phyloP scores from a whole-genome alignment of 2,888 invertebrate species.

The Chrysolina oricalcia region DNA sequence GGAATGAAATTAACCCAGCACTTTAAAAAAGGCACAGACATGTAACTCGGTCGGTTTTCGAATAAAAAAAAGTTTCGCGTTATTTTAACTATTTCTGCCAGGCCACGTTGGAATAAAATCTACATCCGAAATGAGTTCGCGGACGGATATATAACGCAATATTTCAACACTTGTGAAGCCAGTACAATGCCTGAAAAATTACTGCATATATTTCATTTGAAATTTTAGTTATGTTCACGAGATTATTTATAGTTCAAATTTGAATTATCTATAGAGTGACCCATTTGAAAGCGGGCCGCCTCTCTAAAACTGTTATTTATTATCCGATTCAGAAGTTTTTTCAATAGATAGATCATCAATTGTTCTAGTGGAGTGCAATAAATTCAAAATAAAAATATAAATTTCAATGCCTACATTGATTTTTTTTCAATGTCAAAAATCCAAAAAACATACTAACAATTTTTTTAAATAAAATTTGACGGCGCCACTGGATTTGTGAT shows the following conservation, averaged over 20 bases:
- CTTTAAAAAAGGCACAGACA: background rate
- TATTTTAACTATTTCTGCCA: conserved; percentile 8
- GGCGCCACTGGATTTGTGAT: too few species aligned
- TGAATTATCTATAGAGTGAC: too few species aligned
- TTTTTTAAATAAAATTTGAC: too few species aligned
- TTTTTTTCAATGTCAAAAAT: too few species aligned
- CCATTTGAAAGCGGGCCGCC: too few species aligned
- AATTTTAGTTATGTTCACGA: conserved; percentile 17
- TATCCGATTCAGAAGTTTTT: too few species aligned
- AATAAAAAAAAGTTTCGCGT: conserved; percentile 8
- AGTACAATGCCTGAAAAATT: conserved; percentile 18
- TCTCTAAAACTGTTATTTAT: too few species aligned
- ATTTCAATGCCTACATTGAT: too few species aligned
- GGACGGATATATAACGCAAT: conserved; percentile 15
- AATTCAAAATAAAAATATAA: too few species aligned
- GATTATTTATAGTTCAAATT: background rate
- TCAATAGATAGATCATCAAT: too few species aligned
- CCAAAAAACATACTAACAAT: too few species aligned
- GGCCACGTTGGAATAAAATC: conserved; percentile 17
- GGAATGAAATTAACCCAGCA: conserved; percentile 8
- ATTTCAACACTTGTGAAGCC: conserved; percentile 12
- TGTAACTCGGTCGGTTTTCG: conserved; percentile 15
- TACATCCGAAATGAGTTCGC: conserved; percentile 7
- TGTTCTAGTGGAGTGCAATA: too few species aligned
- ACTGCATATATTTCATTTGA: conserved; percentile 16